Evolutionary conservation across 2,888 invertebrate genomes (phyloP), one percentile per base, ranked within the genome.

Genomic region (Torymus tubicola): DNA sequence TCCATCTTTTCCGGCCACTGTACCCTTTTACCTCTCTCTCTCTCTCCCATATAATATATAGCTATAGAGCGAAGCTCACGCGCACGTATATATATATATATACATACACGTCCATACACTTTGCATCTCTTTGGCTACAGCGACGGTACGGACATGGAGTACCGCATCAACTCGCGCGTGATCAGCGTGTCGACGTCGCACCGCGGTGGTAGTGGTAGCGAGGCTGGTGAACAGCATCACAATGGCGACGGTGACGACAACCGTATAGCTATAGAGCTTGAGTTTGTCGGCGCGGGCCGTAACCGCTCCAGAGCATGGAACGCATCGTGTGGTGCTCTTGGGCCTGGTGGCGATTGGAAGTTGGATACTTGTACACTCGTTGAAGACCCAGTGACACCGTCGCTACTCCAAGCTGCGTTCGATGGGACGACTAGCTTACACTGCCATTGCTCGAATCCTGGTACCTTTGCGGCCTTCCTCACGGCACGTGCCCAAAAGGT

Each of bases 141-240:
- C 88, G 93, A 93, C 85, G 94, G 94, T 0, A 92, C 92, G n/a
- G 94, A 94, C 87, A 91, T 94, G 86, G 94, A 95, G 88, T 95
- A 94, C 89, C 92, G 93, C 85, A 91, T 95, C 73, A 93, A 94
- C 78, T 95, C 95, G 0, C 93, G 93, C 81, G 92, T 93, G 11
- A 89, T 92, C 11, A 89, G 90, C 16, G 90, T 92, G 13, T 90
- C 91, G 78, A 83, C 90, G 64, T 84, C 87, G n/a, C 50, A 74
- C 24, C 63, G 60, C n/a, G 24, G 31, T 3, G 3, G 24, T 3
- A n/a, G n/a, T n/a, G n/a, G n/a, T n/a, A n/a, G n/a, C n/a, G n/a
- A n/a, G n/a, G n/a, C n/a, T n/a, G n/a, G n/a, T n/a, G 24, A 24
- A 3, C 24, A 24, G 24, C 24, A 24, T 2, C 24, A 1, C 14